phyloP scores from a whole-genome alignment of 1,140 invertebrate genomes.

The Pseudobourletiella spinata region DNA sequence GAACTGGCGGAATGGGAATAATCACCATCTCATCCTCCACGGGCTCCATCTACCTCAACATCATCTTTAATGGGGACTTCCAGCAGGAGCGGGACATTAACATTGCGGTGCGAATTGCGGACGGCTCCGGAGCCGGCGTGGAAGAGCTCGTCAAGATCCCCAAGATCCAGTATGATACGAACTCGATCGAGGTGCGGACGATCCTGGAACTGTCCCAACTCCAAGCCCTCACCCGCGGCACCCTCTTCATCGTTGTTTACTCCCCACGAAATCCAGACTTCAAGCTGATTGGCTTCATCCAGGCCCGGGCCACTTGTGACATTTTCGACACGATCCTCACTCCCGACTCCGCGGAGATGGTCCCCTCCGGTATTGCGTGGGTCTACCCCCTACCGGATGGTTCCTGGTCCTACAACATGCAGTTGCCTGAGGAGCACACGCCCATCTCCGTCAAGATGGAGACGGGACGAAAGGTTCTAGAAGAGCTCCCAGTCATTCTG shows the following conservation, averaged over 20 bases:
- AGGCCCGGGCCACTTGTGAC: constrained; percentile 56
- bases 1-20: constrained; percentile 71
- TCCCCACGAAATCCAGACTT: constrained; percentile 52
- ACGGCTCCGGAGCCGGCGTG: constrained; percentile 49
- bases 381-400: constrained; percentile 65
- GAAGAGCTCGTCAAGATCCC: constrained; percentile 51
- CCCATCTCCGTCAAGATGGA: constrained; percentile 29
- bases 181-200: constrained; percentile 29
- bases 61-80: constrained; percentile 75
- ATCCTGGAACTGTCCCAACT: constrained; percentile 32
- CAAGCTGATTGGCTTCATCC: constrained; percentile 34
- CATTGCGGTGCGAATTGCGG: constrained; percentile 58
- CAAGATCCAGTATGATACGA: constrained; percentile 39
- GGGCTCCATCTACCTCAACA: constrained; percentile 66
- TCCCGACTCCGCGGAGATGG: constrained; percentile 33
- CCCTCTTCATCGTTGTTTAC: constrained; percentile 49
- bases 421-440: constrained; percentile 41
- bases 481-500: constrained; percentile 28
- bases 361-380: constrained; percentile 61
- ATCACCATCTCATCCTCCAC: constrained; percentile 66
- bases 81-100: constrained; percentile 56
- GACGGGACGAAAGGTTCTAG: constrained; percentile 32
- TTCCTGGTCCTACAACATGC: constrained; percentile 61
- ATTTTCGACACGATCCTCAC: constrained; percentile 55
- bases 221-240: constrained; percentile 24